A percentile compares a stretch with the other conserved stretches of the same genome.
These are phyloP conservation scores for Drosophila sordidula DNA, from an alignment of 2,888 invertebrate genomes.

Conservation along the genomic window DNA sequence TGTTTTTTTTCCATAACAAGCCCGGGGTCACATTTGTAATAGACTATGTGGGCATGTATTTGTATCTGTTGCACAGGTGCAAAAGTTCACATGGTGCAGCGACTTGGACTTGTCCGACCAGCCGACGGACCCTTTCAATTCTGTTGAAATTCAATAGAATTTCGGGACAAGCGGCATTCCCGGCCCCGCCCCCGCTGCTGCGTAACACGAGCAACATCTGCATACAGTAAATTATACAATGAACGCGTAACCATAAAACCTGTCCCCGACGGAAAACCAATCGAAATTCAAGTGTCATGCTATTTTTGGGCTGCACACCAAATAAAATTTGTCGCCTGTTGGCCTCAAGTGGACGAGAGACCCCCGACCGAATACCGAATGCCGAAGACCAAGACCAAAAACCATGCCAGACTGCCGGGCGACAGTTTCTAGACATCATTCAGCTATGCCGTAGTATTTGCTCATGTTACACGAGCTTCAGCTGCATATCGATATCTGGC, in stretches of 20 bases:
- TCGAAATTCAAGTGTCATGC: slow-evolving; percentile 74
- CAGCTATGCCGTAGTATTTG: slow-evolving; percentile 58
- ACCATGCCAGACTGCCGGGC: slow-evolving; percentile 69
- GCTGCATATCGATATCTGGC: slow-evolving; percentile 43
- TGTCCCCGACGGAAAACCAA: slow-evolving; percentile 53
- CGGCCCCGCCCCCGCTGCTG: slow-evolving; percentile 23
- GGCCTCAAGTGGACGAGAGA: slow-evolving; percentile 60
- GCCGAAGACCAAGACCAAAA: slow-evolving; percentile 2
- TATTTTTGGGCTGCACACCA: slow-evolving; percentile 61
- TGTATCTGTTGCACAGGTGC: slow-evolving; percentile 66
- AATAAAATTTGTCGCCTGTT: slow-evolving; percentile 68
- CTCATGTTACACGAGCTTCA: slow-evolving; percentile 65
- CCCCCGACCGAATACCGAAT: neutral
- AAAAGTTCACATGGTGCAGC: slow-evolving; percentile 57
- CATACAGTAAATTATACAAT: slow-evolving; percentile 71
- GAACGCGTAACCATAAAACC: slow-evolving; percentile 72
- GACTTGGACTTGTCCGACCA: slow-evolving; percentile 9
- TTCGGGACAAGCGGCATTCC: slow-evolving; percentile 66
- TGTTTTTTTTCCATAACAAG: slow-evolving; percentile 75
- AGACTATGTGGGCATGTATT: slow-evolving; percentile 45
- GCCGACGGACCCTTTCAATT: slow-evolving; percentile 39
- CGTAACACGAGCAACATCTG: slow-evolving; percentile 61
- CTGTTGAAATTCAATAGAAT: slow-evolving; percentile 74
- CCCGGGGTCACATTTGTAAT: slow-evolving; percentile 67
- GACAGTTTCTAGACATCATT: slow-evolving; percentile 65